phyloP scores from a whole-genome alignment of 2,888 invertebrate genomes.

The Torymus aiolomorphi region DNA sequence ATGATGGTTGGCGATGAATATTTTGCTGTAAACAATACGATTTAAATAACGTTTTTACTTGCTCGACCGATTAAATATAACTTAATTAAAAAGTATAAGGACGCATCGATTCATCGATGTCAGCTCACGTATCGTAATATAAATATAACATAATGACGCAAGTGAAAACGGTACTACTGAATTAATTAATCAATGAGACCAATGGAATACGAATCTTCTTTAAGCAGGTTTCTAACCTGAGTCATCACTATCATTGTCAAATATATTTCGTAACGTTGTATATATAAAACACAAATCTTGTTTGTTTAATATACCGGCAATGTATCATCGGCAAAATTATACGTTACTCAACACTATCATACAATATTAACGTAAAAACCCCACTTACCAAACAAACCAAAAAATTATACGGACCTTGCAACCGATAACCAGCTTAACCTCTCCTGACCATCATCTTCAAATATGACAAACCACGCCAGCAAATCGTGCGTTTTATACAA shows the following conservation, averaged over 20 bases:
- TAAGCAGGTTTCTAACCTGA: background rate
- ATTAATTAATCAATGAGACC: constrained; percentile 17
- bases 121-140: constrained; percentile 17
- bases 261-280: background rate
- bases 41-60: too few species aligned
- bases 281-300: background rate
- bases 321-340: too few species aligned
- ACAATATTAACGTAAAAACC: too few species aligned
- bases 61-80: too few species aligned
- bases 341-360: too few species aligned
- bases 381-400: too few species aligned
- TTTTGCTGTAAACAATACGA: too few species aligned
- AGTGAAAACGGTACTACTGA: constrained; percentile 16
- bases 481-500: constrained; percentile 24
- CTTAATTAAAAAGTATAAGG: too few species aligned
- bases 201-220: constrained; percentile 11
- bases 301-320: background rate
- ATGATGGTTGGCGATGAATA: too few species aligned
- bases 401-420: too few species aligned
- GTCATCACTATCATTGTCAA: too few species aligned
- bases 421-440: background rate
- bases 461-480: background rate
- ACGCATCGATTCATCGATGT: background rate
- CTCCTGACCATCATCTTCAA: background rate
- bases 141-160: constrained; percentile 15